Evolutionary conservation across 2,113 vertebrate species (phyloP), one percentile per base, ranked within the genome.

Genomic region (Ammospiza caudacuta): DNA sequence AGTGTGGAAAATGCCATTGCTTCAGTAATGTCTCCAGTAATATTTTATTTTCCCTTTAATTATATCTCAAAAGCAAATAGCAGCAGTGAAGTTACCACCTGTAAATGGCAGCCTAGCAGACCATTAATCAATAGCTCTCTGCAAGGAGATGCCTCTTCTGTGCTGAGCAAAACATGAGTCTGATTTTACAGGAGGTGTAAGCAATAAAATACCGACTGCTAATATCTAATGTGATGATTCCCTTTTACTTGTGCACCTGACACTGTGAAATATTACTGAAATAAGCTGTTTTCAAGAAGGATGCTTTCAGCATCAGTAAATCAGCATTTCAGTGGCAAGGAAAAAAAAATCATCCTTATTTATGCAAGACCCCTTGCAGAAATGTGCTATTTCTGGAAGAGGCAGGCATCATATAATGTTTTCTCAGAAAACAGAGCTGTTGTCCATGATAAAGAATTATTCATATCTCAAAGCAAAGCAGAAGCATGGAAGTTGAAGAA

Each of bases 251-350:
- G 69, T 95, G 74, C 85, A 92, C 86, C 92, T 94, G 94, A 72
- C 95, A 97, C 69, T 43, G 54, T 95, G 93, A 95, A 94, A 96
- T 97, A 96, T 89, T 86, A 96, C 80, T 69, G 88, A 93, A 96
- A 96, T 89, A 87, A 91, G 57, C 61, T 78, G 23, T 84, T 96
- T 93, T 84, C 66, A 87, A 82, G 86, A 58, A 59, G 47, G 72
- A 74, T 88, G 93, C 59, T 83, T 87, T 89, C 72, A 78, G 83
- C 80, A 82, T 84, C 83, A 63, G 55, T 90, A 95, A 90, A 94
- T 86, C 85, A 90, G 79, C 64, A 62, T 83, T 90, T 80, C 61
- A 37, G 39, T 41, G 68, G 72, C 72, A 64, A 89, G 58, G 49
- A 62, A 58, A 66, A 66, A 87, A 62, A 54, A 11, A 2, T 3